Evolutionary conservation across 2,797 vertebrate genomes (phyloP).

Genomic region (Trachops cirrhosus): DNA sequence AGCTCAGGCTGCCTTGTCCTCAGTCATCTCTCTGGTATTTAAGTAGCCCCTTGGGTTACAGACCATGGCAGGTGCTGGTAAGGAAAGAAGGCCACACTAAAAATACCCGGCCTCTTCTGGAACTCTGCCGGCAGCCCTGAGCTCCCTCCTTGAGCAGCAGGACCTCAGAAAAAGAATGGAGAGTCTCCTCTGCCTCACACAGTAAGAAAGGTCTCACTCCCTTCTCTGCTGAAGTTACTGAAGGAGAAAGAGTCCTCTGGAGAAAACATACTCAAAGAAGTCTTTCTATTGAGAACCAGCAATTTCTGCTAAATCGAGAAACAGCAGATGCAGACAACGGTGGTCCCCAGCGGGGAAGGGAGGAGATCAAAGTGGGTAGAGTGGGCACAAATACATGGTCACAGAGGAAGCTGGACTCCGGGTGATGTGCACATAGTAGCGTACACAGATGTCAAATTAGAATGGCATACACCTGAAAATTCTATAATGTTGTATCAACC

Average conservation of each 20-base stretch:
- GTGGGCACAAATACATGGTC: neutral
- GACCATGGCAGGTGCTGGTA: slow-evolving; percentile 90
- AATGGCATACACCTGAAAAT: neutral
- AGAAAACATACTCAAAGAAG: neutral
- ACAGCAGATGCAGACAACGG: neutral
- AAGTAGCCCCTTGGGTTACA: slow-evolving; percentile 86
- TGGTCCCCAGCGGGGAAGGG: neutral
- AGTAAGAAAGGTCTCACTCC: neutral
- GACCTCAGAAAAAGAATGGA: slow-evolving; percentile 15
- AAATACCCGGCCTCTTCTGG: slow-evolving; percentile 88
- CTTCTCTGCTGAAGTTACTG: neutral
- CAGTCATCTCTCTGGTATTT: slow-evolving; percentile 83
- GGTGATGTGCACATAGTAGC: neutral
- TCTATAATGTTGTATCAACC: neutral
- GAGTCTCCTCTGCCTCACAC: neutral
- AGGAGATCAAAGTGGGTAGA: neutral
- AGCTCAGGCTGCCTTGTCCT: slow-evolving; percentile 85
- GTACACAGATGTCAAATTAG: neutral
- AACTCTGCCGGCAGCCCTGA: slow-evolving; percentile 74
- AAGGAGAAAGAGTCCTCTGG: neutral
- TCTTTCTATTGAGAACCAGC: neutral
- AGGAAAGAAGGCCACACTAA: slow-evolving; percentile 85
- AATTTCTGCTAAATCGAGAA: neutral
- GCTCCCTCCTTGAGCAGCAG: slow-evolving; percentile 56
- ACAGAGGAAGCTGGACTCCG: neutral